Conservation (phyloP, 2,113 vertebrate species). For the Actenoides lindsayi region DNA sequence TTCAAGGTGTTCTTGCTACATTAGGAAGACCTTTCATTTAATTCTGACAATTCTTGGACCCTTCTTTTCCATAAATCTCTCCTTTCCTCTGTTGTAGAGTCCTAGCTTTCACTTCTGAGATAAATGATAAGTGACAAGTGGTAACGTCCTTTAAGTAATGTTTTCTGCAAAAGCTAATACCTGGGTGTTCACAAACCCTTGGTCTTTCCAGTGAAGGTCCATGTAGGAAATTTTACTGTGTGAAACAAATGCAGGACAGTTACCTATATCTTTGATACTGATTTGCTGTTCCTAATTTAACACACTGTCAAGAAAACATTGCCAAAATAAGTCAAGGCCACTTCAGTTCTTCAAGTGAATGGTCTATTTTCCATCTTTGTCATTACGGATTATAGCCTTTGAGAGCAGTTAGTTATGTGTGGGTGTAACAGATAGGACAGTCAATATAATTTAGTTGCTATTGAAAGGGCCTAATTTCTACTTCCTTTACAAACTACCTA, state of each 20-base stretch:
- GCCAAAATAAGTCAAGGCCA: neutral
- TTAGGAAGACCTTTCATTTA: neutral
- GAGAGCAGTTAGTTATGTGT: neutral
- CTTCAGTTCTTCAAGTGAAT: neutral
- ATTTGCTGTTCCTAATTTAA: neutral
- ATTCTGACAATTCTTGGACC: neutral
- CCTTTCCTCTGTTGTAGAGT: neutral
- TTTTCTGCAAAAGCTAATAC: neutral
- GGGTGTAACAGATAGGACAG: neutral
- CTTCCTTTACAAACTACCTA: neutral
- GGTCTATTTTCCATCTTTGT: slow-evolving; percentile 1
- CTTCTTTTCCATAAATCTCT: neutral
- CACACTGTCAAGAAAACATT: neutral
- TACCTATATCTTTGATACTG: neutral
- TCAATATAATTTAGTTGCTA: neutral
- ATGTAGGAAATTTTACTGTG: neutral
- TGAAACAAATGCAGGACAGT: neutral
- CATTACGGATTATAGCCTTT: neutral
- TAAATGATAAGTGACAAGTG: neutral
- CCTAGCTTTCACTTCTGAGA: neutral
- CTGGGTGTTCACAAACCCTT: neutral
- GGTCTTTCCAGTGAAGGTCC: neutral
- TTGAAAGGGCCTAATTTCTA: neutral
- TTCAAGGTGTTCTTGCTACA: slow-evolving; percentile 5
- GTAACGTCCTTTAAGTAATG: neutral